These are phyloP conservation scores for Hylaeus volcanicus DNA, from an alignment of 1,140 invertebrate species.

Conservation along the genomic window DNA sequence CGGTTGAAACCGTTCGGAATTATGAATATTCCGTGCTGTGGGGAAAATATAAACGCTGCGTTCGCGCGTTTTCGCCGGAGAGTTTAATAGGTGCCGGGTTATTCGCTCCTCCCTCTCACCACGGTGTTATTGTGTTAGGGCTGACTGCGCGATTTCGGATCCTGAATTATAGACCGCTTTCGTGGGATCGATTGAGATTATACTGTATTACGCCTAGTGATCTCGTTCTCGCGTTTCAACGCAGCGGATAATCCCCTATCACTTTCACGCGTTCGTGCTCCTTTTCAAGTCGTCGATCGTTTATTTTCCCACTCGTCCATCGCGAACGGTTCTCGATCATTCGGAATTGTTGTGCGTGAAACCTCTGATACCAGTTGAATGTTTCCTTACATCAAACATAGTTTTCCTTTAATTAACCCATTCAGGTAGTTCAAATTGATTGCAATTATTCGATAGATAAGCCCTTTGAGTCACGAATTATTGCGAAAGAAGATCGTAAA, in stretches of 20 bases:
- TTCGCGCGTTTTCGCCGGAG: slow-evolving; percentile 19
- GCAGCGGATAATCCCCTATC: slow-evolving; percentile 10
- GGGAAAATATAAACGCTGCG: slow-evolving; percentile 35
- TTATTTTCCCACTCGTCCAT: not conserved
- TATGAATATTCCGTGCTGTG: not conserved
- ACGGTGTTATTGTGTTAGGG: slow-evolving; percentile 11
- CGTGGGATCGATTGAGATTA: slow-evolving; percentile 26
- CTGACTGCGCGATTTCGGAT: slow-evolving; percentile 31
- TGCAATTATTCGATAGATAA: no score
- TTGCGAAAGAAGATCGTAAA: no score
- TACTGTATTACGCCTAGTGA: not conserved
- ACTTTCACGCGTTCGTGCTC: slow-evolving; percentile 3
- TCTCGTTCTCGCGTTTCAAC: slow-evolving; percentile 9
- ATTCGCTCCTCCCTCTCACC: not conserved
- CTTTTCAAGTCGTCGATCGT: not conserved
- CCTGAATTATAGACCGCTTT: slow-evolving; percentile 18
- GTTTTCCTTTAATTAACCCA: no score
- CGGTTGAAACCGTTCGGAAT: not conserved
- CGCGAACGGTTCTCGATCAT: no score
- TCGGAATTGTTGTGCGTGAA: no score
- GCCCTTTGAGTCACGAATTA: no score
- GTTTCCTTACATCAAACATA: no score
- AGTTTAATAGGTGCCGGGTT: slow-evolving; percentile 18
- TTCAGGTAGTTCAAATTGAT: no score
- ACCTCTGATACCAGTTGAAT: no score